Evolutionary conservation across 2,113 vertebrate genomes (phyloP).

Genomic region (Tenrec ecaudatus): DNA sequence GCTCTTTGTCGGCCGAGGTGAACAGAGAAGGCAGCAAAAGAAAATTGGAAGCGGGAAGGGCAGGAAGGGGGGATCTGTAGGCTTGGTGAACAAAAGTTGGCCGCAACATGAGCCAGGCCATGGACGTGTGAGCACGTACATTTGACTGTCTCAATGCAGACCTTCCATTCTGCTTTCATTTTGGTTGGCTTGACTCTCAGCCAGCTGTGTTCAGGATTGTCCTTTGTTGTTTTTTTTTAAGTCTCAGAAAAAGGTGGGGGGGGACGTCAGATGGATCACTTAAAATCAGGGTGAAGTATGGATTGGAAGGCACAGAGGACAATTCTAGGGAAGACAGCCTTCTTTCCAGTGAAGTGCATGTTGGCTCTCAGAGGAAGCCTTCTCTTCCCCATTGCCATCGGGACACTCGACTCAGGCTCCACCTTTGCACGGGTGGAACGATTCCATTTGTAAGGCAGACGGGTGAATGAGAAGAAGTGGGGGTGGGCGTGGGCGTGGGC

Average conservation of each 20-base stretch:
- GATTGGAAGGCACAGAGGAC: neutral
- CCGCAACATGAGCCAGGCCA: conserved; percentile 54
- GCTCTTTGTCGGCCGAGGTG: conserved; percentile 56
- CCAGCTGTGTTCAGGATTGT: neutral
- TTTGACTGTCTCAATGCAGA: neutral
- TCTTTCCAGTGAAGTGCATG: neutral
- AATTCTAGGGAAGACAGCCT: conserved; percentile 1
- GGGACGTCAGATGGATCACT: neutral
- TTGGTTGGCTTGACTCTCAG: neutral
- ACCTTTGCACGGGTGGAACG: neutral
- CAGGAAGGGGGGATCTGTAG: conserved; percentile 56
- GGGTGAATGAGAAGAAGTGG: neutral
- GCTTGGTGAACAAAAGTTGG: conserved; percentile 47
- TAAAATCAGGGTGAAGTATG: neutral
- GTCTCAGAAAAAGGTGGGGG: neutral
- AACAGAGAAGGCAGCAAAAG: conserved; percentile 58
- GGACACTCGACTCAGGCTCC: accelerated
- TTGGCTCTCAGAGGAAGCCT: neutral
- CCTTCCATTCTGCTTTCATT: neutral
- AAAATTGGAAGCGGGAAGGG: conserved; percentile 64
- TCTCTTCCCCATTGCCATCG: neutral
- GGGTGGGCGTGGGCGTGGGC: neutral
- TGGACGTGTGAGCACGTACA: conserved; percentile 33
- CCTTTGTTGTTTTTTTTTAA: neutral
- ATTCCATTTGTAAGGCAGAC: neutral